Evolutionary conservation across 2,797 vertebrate genomes (phyloP).

Genomic region (Pangasius djambal): DNA sequence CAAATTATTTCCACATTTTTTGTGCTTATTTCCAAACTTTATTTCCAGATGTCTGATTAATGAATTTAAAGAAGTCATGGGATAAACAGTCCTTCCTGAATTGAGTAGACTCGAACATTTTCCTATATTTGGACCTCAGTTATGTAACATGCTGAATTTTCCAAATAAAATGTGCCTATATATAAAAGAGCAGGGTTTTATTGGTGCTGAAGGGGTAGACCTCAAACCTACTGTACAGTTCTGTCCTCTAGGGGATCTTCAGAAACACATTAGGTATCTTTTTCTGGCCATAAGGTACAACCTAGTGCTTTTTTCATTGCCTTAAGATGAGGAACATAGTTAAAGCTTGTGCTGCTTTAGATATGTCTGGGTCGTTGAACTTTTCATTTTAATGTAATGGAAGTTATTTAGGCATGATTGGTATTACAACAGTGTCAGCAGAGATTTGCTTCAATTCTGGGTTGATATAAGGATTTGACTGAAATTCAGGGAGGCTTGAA

Average conservation of each 20-base stretch:
- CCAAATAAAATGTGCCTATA: conserved; percentile 24
- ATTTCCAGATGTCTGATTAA: conserved; percentile 20
- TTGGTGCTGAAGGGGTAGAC: not conserved
- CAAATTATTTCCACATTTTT: not conserved
- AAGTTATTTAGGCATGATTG: not conserved
- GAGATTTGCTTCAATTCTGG: not conserved
- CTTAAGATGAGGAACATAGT: not conserved
- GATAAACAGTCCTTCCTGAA: conserved; percentile 30
- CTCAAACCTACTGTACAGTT: not conserved
- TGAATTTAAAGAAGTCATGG: conserved; percentile 16
- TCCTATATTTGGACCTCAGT: conserved; percentile 25
- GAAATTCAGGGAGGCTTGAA: not conserved
- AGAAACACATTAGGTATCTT: not conserved
- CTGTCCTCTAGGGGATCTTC: not conserved
- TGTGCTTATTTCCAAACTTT: conserved; percentile 3
- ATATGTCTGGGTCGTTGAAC: not conserved
- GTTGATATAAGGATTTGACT: not conserved
- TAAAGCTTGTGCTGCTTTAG: not conserved
- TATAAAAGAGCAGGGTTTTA: not conserved
- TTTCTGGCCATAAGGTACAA: not conserved
- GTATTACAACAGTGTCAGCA: not conserved
- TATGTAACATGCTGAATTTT: conserved; percentile 21
- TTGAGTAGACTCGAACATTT: conserved; percentile 15
- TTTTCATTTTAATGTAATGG: not conserved
- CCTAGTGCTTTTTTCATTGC: not conserved